A percentile compares a stretch with the other conserved stretches of the same genome.
Conservation (phyloP, 2,888 invertebrate genomes). For the Tenodera sinensis region DNA sequence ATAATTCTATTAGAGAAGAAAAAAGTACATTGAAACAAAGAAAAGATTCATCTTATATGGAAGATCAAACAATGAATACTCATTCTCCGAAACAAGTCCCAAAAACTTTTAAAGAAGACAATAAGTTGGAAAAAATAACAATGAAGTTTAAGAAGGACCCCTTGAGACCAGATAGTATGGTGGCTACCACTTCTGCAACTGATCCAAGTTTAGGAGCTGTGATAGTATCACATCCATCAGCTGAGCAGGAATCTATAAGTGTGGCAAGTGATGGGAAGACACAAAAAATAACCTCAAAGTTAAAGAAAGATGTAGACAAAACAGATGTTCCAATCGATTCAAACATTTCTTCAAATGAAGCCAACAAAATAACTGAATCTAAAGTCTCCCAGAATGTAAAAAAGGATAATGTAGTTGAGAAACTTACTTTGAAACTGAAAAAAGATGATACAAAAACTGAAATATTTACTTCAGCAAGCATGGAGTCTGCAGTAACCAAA, state of each 20-base stretch:
- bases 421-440: slow-evolving; percentile 1
- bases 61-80: neutral
- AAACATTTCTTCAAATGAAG: neutral
- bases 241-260: neutral
- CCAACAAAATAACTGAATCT: neutral
- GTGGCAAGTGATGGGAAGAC: neutral
- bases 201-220: neutral
- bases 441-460: neutral
- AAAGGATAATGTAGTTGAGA: neutral
- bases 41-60: neutral
- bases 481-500: neutral
- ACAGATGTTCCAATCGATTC: neutral
- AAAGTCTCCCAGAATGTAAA: neutral
- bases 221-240: neutral
- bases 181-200: slow-evolving; percentile 3
- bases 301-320: slow-evolving; percentile 22
- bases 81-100: neutral
- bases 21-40: neutral
- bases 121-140: slow-evolving; percentile 26
- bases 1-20: neutral
- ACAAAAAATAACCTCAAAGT: slow-evolving; percentile 22
- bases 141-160: slow-evolving; percentile 26
- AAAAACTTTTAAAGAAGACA: slow-evolving; percentile 1
- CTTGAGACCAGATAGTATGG: neutral
- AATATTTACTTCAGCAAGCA: neutral